Base-by-base conservation (phyloP, 2,888 invertebrate genomes). In the Syrphus vitripennis region DNA sequence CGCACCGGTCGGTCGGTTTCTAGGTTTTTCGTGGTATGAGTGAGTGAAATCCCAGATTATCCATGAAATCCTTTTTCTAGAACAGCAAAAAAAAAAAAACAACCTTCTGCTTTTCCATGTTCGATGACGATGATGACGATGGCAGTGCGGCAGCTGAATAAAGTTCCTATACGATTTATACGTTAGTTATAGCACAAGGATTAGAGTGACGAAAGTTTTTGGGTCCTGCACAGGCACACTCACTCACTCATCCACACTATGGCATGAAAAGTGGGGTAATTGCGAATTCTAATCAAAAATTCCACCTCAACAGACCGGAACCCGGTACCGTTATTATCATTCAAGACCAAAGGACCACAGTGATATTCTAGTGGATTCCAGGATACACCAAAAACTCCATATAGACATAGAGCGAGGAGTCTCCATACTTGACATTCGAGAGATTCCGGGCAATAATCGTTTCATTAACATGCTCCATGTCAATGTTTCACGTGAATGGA, bases 241-340 rank as follows among this genome's bases (percentile, higher is more conserved):
- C 14, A 14, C 4, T 24, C 12, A 14, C 2, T 6, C 19, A 19
- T 12, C 7, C 4, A 29, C 12, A 53, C 4, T n/a, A n/a, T n/a
- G n/a, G n/a, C n/a, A n/a, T n/a, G 53, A 29, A 37, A 50, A 63
- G 69, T 75, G 59, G 65, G 77, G 71, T 82, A 77, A 77, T 77
- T 81, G 76, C 59, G 71, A 81, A 69, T 45, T 84, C 81, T 81
- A 81, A 84, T 81, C 81, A 76, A 69, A 83, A 80, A 72, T 67
- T 76, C 67, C 61, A 67, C 48, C 48, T 61, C 69, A 7, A 12
- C 65, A 42, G 21, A 26, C 40, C 40, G 10, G 24, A 4, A 42
- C 65, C 34, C 6, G 34, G 34, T n/a, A n/a, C n/a, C n/a, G n/a
- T n/a, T n/a, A n/a, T n/a, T n/a, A 71, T 21, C 21, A 45, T 0